phyloP scores from a whole-genome alignment of 2,797 vertebrate genomes.

The Eutrigla gurnardus region DNA sequence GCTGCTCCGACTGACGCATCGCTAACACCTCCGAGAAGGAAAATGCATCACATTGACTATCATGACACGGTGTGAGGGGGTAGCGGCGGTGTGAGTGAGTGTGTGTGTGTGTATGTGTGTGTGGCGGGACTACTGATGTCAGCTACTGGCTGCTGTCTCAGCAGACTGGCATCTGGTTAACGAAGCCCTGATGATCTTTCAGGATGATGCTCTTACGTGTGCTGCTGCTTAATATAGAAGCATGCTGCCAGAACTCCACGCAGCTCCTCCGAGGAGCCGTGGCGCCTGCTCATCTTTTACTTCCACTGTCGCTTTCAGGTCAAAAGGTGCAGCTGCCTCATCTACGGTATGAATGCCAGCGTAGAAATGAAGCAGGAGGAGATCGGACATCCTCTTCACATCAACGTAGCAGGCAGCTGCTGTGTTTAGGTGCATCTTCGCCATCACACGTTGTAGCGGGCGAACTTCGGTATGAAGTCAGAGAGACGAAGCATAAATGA shows the following conservation, averaged over 20 bases:
- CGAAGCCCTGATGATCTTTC: slow-evolving; percentile 65
- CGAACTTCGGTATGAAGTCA: no score
- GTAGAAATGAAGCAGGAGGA: not conserved
- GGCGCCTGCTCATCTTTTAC: not conserved
- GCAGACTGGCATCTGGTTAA: slow-evolving; percentile 66
- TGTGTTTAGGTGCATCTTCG: no score
- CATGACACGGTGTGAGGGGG: slow-evolving; percentile 5
- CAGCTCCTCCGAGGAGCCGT: not conserved
- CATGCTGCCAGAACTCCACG: not conserved
- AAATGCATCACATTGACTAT: slow-evolving; percentile 58
- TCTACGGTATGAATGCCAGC: not conserved
- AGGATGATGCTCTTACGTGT: not conserved
- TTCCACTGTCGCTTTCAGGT: slow-evolving; percentile 14
- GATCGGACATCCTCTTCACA: no score
- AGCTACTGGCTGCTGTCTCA: slow-evolving; percentile 46
- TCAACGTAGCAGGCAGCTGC: no score
- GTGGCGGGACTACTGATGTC: slow-evolving; percentile 35
- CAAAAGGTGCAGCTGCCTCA: slow-evolving; percentile 10
- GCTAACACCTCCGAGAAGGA: slow-evolving; percentile 56
- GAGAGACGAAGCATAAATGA: no score
- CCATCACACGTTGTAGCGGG: no score
- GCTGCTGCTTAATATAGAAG: slow-evolving; percentile 4
- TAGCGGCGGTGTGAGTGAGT: slow-evolving; percentile 13
- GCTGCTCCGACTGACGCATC: slow-evolving; percentile 56
- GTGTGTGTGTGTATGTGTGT: slow-evolving; percentile 6